Conservation (phyloP, 1,140 invertebrate genomes). For the Drosophila funebris region DNA sequence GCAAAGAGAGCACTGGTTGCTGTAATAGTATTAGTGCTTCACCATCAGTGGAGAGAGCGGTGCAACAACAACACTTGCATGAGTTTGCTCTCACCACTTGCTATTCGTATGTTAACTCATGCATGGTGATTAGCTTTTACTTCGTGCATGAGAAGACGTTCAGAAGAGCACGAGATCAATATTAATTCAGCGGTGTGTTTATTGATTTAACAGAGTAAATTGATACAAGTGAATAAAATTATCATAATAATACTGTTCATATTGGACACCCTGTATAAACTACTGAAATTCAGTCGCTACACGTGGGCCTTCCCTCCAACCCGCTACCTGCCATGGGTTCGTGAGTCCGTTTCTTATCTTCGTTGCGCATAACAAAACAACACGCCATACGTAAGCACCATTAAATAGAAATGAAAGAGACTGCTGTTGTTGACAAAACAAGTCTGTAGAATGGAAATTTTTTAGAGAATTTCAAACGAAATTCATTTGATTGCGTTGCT, state of each 20-base stretch:
- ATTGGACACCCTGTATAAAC: background rate
- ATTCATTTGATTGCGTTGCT: constrained; percentile 13
- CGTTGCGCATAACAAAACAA: constrained; percentile 1
- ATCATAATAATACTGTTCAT: too few species aligned
- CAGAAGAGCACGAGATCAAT: too few species aligned
- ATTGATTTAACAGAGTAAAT: background rate
- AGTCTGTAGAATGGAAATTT: background rate
- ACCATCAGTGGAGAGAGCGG: too few species aligned
- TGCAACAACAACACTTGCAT: too few species aligned
- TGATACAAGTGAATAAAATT: background rate
- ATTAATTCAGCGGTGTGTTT: too few species aligned
- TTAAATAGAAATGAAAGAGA: background rate
- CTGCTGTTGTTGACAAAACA: constrained; percentile 14
- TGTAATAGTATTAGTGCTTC: too few species aligned
- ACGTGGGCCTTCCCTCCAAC: background rate
- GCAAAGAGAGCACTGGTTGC: too few species aligned
- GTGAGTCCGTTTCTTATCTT: constrained; percentile 1
- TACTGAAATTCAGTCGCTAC: background rate
- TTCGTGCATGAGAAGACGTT: too few species aligned
- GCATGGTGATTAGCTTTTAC: too few species aligned
- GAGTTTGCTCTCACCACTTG: too few species aligned
- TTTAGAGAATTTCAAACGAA: constrained; percentile 5
- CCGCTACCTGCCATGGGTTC: background rate
- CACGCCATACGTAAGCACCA: background rate
- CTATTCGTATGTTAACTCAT: too few species aligned